Conservation (phyloP, 2,888 invertebrate genomes). For the Epiblema foenella region DNA sequence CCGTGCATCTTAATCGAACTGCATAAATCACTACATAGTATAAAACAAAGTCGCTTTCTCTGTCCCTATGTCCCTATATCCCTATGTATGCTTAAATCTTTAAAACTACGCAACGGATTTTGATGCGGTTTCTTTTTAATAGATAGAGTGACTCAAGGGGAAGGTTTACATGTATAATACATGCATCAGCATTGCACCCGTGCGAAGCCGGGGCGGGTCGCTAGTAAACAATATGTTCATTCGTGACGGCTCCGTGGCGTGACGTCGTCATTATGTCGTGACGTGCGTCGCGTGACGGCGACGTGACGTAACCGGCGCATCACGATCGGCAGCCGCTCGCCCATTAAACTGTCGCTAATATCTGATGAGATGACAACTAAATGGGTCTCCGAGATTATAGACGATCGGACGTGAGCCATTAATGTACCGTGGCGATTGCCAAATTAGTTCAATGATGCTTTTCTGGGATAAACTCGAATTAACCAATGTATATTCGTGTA, state of each 20-base stretch:
- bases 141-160: too few relatives aligned
- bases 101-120: too few relatives aligned
- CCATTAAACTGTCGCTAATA: constrained; percentile 24
- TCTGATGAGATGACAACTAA: constrained; percentile 29
- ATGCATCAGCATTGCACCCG: too few relatives aligned
- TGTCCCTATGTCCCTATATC: too few relatives aligned
- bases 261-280: constrained; percentile 16
- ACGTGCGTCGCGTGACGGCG: constrained; percentile 26
- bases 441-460: not conserved
- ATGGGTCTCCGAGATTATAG: constrained; percentile 13
- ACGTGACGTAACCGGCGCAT: constrained; percentile 17
- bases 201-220: too few relatives aligned
- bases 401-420: not conserved
- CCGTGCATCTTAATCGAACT: too few relatives aligned
- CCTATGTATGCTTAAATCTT: too few relatives aligned
- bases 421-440: constrained; percentile 7
- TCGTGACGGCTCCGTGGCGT: constrained; percentile 5
- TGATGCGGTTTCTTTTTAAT: too few relatives aligned
- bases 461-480: not conserved
- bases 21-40: too few relatives aligned
- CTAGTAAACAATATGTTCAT: too few relatives aligned
- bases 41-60: too few relatives aligned
- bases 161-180: too few relatives aligned
- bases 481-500: not conserved
- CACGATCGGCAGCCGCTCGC: constrained; percentile 20